Evolutionary conservation across 2,888 invertebrate species (phyloP).

Genomic region (Cactoblastis cactorum): DNA sequence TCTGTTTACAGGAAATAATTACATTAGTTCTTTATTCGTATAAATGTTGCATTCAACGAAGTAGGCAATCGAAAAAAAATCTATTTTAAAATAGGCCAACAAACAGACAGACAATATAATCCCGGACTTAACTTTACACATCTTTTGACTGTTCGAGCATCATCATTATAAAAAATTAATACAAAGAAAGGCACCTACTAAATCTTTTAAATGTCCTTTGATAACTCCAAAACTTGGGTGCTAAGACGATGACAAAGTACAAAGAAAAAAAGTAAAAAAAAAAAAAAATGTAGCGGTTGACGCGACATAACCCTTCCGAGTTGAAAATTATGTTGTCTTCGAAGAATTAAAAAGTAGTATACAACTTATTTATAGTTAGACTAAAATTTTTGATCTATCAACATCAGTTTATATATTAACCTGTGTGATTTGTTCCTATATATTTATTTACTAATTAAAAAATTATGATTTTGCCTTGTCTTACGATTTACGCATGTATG

Average conservation of each 20-base stretch:
- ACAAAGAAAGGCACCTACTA: constrained; percentile 29
- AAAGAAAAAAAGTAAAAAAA: constrained; percentile 24
- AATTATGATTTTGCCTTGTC: no score
- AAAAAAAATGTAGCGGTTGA: constrained; percentile 55
- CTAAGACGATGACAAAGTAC: constrained; percentile 32
- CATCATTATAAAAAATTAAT: constrained; percentile 41
- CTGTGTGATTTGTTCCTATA: no score
- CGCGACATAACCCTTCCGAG: constrained; percentile 36
- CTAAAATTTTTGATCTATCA: constrained; percentile 29
- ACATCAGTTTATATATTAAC: not conserved
- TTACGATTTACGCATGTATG: no score
- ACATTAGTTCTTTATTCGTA: no score
- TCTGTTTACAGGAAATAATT: no score
- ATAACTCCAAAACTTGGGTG: constrained; percentile 21
- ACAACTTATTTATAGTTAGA: constrained; percentile 23
- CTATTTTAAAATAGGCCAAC: not conserved
- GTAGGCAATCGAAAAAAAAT: not conserved
- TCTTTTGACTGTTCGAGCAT: constrained; percentile 49
- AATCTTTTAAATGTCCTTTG: constrained; percentile 43
- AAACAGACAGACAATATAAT: not conserved
- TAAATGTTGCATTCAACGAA: no score
- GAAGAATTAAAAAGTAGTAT: constrained; percentile 46
- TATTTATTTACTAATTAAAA: no score
- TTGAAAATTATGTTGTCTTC: constrained; percentile 52
- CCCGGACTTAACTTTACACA: constrained; percentile 1